These are phyloP conservation scores for Rhipidura dahli DNA, from an alignment of 2,113 vertebrate genomes.

Conservation along the genomic window DNA sequence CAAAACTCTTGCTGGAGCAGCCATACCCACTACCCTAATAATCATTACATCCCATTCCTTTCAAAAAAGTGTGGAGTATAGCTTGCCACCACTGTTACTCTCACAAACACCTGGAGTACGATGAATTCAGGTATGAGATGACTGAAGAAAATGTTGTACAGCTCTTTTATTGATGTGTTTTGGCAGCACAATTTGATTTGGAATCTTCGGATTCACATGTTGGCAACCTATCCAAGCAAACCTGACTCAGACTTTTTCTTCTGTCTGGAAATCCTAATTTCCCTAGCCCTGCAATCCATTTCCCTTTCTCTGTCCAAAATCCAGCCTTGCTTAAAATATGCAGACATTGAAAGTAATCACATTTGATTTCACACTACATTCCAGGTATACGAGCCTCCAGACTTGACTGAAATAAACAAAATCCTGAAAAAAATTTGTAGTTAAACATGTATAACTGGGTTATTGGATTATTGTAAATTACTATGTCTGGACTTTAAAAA, in stretches of 20 bases:
- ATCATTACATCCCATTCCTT: background rate
- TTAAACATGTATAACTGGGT: background rate
- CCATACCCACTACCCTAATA: accelerated
- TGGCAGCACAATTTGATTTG: background rate
- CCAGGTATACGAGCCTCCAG: background rate
- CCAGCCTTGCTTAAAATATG: background rate
- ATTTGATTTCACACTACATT: background rate
- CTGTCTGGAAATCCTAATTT: background rate
- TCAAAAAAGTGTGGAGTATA: background rate
- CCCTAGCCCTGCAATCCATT: background rate
- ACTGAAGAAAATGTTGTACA: background rate
- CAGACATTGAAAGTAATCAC: background rate
- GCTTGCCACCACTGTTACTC: accelerated
- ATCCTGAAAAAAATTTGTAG: background rate
- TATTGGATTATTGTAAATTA: background rate
- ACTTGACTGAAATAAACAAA: background rate
- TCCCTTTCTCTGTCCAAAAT: background rate
- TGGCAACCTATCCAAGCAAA: background rate
- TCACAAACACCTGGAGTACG: background rate
- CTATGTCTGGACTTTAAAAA: background rate
- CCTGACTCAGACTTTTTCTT: background rate
- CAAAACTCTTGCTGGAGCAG: background rate
- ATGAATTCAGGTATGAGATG: background rate
- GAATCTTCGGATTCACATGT: background rate
- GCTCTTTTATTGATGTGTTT: background rate